phyloP scores from a whole-genome alignment of 1,140 invertebrate species.

The Lepidurus couesii region DNA sequence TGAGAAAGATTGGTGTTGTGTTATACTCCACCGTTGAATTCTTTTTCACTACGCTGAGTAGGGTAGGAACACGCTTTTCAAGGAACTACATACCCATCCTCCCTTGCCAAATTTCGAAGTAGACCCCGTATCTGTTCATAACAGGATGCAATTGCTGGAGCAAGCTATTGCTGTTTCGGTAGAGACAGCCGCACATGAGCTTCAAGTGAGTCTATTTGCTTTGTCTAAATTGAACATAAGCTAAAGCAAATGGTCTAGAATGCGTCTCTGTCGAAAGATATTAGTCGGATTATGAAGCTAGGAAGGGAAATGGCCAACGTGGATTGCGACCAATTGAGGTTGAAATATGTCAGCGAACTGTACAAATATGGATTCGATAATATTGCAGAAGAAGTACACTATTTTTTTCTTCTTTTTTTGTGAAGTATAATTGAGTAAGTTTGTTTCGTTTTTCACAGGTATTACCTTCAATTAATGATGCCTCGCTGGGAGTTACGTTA shows the following conservation, averaged over 20 bases:
- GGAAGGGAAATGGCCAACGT: slow-evolving; percentile 69
- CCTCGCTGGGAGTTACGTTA: neutral
- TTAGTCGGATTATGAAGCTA: slow-evolving; percentile 61
- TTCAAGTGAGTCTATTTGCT: slow-evolving; percentile 25
- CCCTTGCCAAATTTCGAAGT: slow-evolving; percentile 44
- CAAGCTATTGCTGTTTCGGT: slow-evolving; percentile 44
- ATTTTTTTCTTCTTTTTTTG: neutral
- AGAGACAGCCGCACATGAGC: slow-evolving; percentile 37
- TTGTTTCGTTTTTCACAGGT: neutral
- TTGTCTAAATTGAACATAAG: slow-evolving; percentile 34
- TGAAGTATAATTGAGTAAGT: neutral
- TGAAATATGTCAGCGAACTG: slow-evolving; percentile 69
- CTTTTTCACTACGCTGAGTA: slow-evolving; percentile 39
- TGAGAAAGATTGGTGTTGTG: slow-evolving; percentile 39
- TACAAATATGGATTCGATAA: slow-evolving; percentile 70
- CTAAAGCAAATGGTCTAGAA: slow-evolving; percentile 37
- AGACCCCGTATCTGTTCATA: slow-evolving; percentile 42
- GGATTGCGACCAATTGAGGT: slow-evolving; percentile 64
- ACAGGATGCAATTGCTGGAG: slow-evolving; percentile 46
- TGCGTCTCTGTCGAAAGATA: slow-evolving; percentile 48
- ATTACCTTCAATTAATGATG: neutral
- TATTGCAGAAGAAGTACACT: slow-evolving; percentile 63
- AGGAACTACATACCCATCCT: slow-evolving; percentile 45
- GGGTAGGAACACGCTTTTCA: slow-evolving; percentile 48
- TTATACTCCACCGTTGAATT: slow-evolving; percentile 40